Base-by-base conservation (phyloP, 2,888 invertebrate genomes). In the Stratiomys singularior region DNA sequence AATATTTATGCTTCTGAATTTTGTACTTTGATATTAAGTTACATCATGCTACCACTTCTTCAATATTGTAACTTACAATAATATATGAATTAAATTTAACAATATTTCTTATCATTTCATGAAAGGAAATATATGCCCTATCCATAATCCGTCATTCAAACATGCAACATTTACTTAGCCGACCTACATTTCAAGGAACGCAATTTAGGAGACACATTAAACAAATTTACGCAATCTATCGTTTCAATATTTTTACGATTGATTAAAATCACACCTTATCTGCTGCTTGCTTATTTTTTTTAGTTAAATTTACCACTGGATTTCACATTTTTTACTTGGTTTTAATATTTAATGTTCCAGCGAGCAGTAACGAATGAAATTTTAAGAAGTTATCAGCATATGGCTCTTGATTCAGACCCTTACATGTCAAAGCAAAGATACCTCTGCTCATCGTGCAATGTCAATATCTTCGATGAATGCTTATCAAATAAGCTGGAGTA, bases 91-190 rank as follows among this genome's bases (percentile, higher is more conserved):
- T 37, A 37, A 9, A n/a, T 9, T 3, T 37, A 37, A 37, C 5
- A 37, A 37, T 9, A 9, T 37, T 37, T 37, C 37, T 9, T 9
- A 37, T 37, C 37, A 37, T 37, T 37, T 37, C 37, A 37, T 9
- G 37, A 37, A 9, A 3, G 37, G 9, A 37, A 37, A 69, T 13
- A n/a, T 30, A 69, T 23, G 15, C 44, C 52, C 47, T 56, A 72
- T 72, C 56, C 72, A 72, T 72, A 56, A 72, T 72, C 52, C 21
- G 58, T 15, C 72, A 23, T 72, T 23, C 44, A 67, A 67, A 64
- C 64, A 64, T 64, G 30, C 15, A 64, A 64, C 27, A 47, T 69
- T 69, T 69, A 69, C 46, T 69, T 69, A 69, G 69, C 25, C 69
- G 69, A 69, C 46, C 47, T 47, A 69, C 44, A 67, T 67, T 67